phyloP scores from a whole-genome alignment of 2,797 vertebrate species.

The Sarcoramphus papa region DNA sequence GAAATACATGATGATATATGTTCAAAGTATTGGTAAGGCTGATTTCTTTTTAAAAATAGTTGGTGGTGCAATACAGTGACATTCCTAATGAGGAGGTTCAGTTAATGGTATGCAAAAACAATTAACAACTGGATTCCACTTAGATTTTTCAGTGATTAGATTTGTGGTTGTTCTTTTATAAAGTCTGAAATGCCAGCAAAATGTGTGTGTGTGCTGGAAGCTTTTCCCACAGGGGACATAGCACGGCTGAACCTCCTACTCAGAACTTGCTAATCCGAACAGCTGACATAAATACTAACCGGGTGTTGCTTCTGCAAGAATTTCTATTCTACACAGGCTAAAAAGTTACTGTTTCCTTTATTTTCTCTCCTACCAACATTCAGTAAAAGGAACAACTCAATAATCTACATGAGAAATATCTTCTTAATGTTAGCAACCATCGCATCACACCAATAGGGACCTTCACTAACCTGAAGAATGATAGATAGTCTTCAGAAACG shows the following conservation, averaged over 20 bases:
- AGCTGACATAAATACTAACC: background rate
- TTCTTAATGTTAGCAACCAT: background rate
- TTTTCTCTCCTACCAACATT: background rate
- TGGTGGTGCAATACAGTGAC: background rate
- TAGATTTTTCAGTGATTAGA: background rate
- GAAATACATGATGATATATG: background rate
- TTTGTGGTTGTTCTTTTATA: background rate
- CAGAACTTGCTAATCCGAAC: background rate
- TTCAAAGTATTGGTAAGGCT: background rate
- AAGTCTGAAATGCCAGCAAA: background rate
- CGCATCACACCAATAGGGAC: fast-evolving
- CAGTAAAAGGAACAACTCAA: background rate
- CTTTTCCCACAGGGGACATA: background rate
- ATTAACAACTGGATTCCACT: background rate
- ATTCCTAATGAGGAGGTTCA: background rate
- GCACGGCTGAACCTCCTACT: background rate
- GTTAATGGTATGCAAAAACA: background rate
- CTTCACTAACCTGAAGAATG: background rate
- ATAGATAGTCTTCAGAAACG: background rate
- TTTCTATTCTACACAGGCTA: background rate
- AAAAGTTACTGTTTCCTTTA: background rate
- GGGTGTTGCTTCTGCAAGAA: background rate
- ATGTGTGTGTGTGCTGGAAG: background rate
- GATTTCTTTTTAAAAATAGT: background rate
- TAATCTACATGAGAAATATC: background rate